Base-by-base conservation (phyloP, 2,888 invertebrate species). In the Pinctada fucata region DNA sequence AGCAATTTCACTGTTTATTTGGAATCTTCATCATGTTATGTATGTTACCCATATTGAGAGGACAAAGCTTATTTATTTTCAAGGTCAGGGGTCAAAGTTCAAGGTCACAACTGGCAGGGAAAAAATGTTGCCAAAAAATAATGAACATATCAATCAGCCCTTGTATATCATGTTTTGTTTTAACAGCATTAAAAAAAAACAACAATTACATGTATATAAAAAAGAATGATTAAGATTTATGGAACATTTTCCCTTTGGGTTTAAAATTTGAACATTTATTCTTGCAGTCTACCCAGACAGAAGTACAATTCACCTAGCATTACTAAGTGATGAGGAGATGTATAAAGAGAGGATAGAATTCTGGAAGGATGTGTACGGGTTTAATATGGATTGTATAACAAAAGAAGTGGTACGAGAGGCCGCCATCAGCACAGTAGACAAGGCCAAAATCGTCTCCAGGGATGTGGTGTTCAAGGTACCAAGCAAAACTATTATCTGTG, bases 361-460 rank as follows among this genome's bases (percentile, higher is more conserved):
- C 92, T 99, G 98, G 98, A 95, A 97, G 31, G 94, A 98, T 92
- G 98, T 99, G 0, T 98, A 98, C 88, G 97, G 97, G 0, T 97
- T 96, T 88, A 96, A 96, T 93, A 99, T 99, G 98, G 95, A 95
- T 80, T 96, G 96, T 86, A 96, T 99, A 95, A 96, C 96, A 90
- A 94, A 95, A 0, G 96, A 97, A 91, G 97, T 97, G 0, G 93
- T 97, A 0, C 94, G 95, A 87, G 97, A 98, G 90, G 95, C 96
- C 0, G 94, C 94, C 16, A 94, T 97, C 65, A 95, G 95, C 86
- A 92, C 95, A 45, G 95, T 95, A 85, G 94, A 95, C 0, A 93
- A 93, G 0, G 94, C 95, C 58, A 93, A 94, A 85, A 93, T 97
- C 75, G 93, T 96, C 51, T 96, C 97, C 0, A 94, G 95, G 69